Evolutionary conservation across 2,888 invertebrate species (phyloP).

Genomic region (Lasioglossum oenotherae): DNA sequence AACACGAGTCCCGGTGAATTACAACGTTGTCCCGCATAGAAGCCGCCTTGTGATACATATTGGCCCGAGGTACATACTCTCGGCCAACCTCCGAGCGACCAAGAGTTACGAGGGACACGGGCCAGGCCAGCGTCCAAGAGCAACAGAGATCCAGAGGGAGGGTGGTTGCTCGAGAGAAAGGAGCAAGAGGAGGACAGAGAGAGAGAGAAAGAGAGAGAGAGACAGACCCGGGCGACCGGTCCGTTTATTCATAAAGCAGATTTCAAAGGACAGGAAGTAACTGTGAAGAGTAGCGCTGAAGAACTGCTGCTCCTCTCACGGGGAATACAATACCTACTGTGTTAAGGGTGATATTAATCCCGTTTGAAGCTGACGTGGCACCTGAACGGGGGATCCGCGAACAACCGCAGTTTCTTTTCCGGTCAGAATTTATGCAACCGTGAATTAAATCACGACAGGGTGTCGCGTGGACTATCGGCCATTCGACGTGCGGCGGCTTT

Average conservation of each 20-base stretch:
- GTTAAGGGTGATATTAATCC: constrained; percentile 12
- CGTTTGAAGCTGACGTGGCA: constrained; percentile 10
- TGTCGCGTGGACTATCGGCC: neutral
- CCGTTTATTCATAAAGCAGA: constrained; percentile 44
- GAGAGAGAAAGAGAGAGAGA: neutral
- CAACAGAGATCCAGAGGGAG: neutral
- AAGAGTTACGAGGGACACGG: constrained; percentile 17
- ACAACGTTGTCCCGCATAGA: constrained; percentile 52
- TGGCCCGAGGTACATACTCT: constrained; percentile 42
- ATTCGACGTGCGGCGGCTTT: too few relatives aligned
- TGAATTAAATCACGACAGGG: neutral
- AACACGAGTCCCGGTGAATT: constrained; percentile 61
- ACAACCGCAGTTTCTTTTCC: neutral
- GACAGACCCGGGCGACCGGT: neutral
- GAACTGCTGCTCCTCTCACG: neutral
- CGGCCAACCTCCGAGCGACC: constrained; percentile 25
- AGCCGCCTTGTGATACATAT: constrained; percentile 59
- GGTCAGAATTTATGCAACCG: neutral
- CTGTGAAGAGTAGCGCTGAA: constrained; percentile 3
- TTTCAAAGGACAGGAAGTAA: constrained; percentile 47
- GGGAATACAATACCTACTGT: constrained; percentile 12
- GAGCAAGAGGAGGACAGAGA: neutral
- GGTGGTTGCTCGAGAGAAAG: neutral
- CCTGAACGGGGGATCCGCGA: neutral
- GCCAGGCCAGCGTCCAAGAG: neutral